These are phyloP conservation scores for Perizoma flavofasciatum DNA, from an alignment of 2,888 invertebrate species.

Conservation along the genomic window DNA sequence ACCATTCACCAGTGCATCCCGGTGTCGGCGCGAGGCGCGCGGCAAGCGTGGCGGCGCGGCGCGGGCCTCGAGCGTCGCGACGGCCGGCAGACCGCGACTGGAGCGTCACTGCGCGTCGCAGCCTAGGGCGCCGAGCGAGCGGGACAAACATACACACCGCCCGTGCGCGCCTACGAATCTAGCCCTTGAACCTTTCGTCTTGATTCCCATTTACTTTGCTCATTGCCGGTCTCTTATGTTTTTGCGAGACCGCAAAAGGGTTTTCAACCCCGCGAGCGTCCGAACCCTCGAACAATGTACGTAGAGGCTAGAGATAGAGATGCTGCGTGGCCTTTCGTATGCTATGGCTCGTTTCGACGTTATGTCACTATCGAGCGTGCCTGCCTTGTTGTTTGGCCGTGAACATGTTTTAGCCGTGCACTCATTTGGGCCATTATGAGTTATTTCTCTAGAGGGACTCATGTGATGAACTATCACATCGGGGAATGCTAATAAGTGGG, in stretches of 20 bases:
- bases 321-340: slow-evolving; percentile 76
- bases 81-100: slow-evolving; percentile 84
- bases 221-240: slow-evolving; percentile 67
- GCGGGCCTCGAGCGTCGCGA: slow-evolving; percentile 81
- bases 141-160: slow-evolving; percentile 71
- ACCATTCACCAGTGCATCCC: slow-evolving; percentile 62
- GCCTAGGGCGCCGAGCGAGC: slow-evolving; percentile 78
- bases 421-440: slow-evolving; percentile 56
- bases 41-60: slow-evolving; percentile 68
- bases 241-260: slow-evolving; percentile 72
- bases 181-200: slow-evolving; percentile 76
- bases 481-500: slow-evolving; percentile 21
- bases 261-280: slow-evolving; percentile 74
- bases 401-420: slow-evolving; percentile 68
- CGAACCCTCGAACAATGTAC: slow-evolving; percentile 63
- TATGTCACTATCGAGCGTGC: slow-evolving; percentile 79
- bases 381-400: slow-evolving; percentile 73
- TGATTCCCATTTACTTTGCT: slow-evolving; percentile 74
- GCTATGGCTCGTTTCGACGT: slow-evolving; percentile 71
- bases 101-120: slow-evolving; percentile 78
- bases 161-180: slow-evolving; percentile 68
- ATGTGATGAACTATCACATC: slow-evolving; percentile 43
- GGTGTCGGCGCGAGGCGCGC: slow-evolving; percentile 64
- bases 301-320: slow-evolving; percentile 77
- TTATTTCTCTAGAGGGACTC: slow-evolving; percentile 50